Conservation (phyloP, 1,140 invertebrate species). For the Drosophila persimilis region DNA sequence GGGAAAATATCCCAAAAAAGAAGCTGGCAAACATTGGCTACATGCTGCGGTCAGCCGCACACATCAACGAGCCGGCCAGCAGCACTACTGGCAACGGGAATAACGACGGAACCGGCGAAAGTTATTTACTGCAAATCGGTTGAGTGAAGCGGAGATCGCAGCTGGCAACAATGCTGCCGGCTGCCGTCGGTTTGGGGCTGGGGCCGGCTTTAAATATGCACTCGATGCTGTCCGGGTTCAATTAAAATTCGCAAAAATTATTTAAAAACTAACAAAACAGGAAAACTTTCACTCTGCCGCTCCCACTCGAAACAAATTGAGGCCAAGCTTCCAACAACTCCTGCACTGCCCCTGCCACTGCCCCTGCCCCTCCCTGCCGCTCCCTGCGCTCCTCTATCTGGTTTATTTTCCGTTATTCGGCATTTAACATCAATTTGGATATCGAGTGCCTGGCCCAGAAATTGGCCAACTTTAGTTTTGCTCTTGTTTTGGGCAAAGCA, state of each 20-base stretch:
- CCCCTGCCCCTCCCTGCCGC: neutral
- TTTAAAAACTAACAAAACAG: constrained; percentile 68
- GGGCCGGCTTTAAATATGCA: constrained; percentile 50
- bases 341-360: too few species aligned
- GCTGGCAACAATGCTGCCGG: constrained; percentile 56
- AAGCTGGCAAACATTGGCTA: constrained; percentile 34
- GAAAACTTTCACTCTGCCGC: constrained; percentile 52
- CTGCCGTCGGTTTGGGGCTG: too few species aligned
- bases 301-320: constrained; percentile 56
- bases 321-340: constrained; percentile 48
- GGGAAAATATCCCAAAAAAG: constrained; percentile 50
- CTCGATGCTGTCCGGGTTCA: constrained; percentile 36
- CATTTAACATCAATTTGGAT: constrained; percentile 63
- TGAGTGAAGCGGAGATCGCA: constrained; percentile 62
- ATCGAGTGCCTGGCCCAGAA: constrained; percentile 56
- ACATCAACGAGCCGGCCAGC: constrained; percentile 61
- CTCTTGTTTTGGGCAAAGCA: constrained; percentile 35
- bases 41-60: constrained; percentile 77
- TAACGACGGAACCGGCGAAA: constrained; percentile 63
- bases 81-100: constrained; percentile 22
- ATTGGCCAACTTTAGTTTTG: constrained; percentile 53
- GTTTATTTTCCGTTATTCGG: constrained; percentile 41
- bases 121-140: constrained; percentile 79
- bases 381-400: constrained; percentile 8
- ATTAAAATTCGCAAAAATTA: constrained; percentile 70